phyloP scores from a whole-genome alignment of 2,113 vertebrate genomes.

The Grammomys dolichurus region DNA sequence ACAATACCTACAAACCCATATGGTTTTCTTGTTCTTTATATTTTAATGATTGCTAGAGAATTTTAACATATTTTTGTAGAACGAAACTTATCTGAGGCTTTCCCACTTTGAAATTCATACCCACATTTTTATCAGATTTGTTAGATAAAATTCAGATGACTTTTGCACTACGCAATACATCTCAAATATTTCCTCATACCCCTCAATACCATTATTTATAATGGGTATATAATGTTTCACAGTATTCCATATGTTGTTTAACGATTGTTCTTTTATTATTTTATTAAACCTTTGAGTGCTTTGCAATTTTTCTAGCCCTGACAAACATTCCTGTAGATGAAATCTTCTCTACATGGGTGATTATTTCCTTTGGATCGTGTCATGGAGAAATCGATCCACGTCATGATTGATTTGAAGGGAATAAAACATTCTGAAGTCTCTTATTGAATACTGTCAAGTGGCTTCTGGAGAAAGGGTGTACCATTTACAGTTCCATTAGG shows the following conservation, averaged over 20 bases:
- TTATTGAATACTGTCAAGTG: neutral
- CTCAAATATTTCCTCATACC: slow-evolving; percentile 15
- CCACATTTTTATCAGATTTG: neutral
- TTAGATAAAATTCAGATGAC: neutral
- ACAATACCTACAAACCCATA: neutral
- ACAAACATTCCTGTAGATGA: neutral
- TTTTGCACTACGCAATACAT: neutral
- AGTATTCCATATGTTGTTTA: neutral
- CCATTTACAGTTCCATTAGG: neutral
- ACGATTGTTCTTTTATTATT: neutral
- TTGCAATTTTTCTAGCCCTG: neutral
- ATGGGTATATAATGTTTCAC: slow-evolving; percentile 25
- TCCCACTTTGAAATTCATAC: neutral
- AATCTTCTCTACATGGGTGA: neutral
- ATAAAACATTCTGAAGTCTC: slow-evolving; percentile 16
- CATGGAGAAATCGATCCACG: neutral
- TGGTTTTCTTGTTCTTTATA: neutral
- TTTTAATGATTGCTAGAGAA: neutral
- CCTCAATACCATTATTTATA: neutral
- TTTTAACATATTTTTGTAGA: slow-evolving; percentile 24
- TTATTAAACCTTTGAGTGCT: neutral
- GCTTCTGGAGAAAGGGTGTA: neutral
- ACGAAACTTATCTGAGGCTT: neutral
- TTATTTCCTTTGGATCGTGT: slow-evolving; percentile 26
- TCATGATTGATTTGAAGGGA: slow-evolving; percentile 21